A percentile compares a stretch with the other conserved stretches of the same genome.
Evolutionary conservation across 2,888 invertebrate genomes (phyloP).

Genomic region (Clivina fossor): DNA sequence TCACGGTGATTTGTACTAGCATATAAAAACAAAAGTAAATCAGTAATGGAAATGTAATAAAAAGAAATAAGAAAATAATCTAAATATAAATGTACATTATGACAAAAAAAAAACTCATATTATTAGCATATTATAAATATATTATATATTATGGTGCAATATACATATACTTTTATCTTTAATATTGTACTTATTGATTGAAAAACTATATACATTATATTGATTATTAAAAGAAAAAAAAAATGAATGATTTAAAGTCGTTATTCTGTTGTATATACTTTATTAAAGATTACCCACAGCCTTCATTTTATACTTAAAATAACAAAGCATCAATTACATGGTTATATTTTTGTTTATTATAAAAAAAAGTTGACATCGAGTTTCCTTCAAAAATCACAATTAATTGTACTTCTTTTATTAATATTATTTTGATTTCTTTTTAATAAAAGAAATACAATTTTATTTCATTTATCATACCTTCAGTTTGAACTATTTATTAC

Average conservation of each 20-base stretch:
- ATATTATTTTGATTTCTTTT: no score
- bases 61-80: conserved; percentile 5
- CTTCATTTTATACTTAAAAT: conserved; percentile 9
- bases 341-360: conserved; percentile 27
- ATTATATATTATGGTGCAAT: conserved; percentile 25
- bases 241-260: conserved; percentile 21
- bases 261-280: conserved; percentile 26
- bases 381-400: no score
- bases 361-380: no score
- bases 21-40: no score
- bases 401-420: no score
- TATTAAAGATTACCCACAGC: conserved; percentile 29
- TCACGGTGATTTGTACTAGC: no score
- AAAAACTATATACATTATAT: conserved; percentile 30
- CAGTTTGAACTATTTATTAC: no score
- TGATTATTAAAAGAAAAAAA: conserved; percentile 30
- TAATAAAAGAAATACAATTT: no score
- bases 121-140: no score
- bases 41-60: no score
- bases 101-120: conserved; percentile 18
- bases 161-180: conserved; percentile 30
- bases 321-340: conserved; percentile 16
- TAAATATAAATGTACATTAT: conserved; percentile 15
- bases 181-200: conserved; percentile 24
- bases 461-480: no score